Percentiles rank a stretch among this genome's conserved stretches.
phyloP scores from a whole-genome alignment of 2,797 vertebrate genomes.

The Catostomus latipinnis region DNA sequence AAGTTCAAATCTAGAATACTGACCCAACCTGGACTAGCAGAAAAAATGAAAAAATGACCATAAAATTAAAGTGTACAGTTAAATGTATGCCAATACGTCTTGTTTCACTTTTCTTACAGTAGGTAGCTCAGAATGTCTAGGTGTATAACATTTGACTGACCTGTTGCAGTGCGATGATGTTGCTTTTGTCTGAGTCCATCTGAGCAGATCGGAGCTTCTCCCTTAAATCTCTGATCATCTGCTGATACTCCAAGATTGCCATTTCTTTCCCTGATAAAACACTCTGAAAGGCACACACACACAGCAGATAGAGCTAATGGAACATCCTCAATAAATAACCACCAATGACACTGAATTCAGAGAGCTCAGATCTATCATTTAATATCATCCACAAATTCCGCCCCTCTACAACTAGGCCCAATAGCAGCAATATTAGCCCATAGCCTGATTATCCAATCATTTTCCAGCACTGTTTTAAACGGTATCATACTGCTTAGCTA shows the following conservation, averaged over 20 bases:
- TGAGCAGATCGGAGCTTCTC: slow-evolving; percentile 88
- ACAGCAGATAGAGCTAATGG: not conserved
- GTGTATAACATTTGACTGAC: slow-evolving; percentile 65
- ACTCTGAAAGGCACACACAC: slow-evolving; percentile 69
- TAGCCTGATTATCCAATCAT: not conserved
- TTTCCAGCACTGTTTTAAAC: not conserved
- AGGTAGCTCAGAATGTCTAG: too few species aligned
- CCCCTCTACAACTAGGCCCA: too few species aligned
- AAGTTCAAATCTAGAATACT: too few species aligned
- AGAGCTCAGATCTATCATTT: too few species aligned
- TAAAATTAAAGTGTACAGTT: too few species aligned
- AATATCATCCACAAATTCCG: too few species aligned
- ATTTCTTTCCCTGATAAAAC: slow-evolving; percentile 91
- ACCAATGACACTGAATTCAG: not conserved
- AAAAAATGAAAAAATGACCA: too few species aligned
- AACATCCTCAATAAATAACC: not conserved
- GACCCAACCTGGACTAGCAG: too few species aligned
- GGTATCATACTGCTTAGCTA: too few species aligned
- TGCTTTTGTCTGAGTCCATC: slow-evolving; percentile 92
- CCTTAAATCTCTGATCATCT: slow-evolving; percentile 86
- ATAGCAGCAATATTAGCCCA: too few species aligned
- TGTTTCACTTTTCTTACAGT: too few species aligned
- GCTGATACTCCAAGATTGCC: slow-evolving; percentile 90
- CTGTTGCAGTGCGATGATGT: slow-evolving; percentile 89
- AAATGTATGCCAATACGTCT: too few species aligned